Evolutionary conservation across 2,888 invertebrate genomes (phyloP).

Genomic region (Oxyteleia sp.): DNA sequence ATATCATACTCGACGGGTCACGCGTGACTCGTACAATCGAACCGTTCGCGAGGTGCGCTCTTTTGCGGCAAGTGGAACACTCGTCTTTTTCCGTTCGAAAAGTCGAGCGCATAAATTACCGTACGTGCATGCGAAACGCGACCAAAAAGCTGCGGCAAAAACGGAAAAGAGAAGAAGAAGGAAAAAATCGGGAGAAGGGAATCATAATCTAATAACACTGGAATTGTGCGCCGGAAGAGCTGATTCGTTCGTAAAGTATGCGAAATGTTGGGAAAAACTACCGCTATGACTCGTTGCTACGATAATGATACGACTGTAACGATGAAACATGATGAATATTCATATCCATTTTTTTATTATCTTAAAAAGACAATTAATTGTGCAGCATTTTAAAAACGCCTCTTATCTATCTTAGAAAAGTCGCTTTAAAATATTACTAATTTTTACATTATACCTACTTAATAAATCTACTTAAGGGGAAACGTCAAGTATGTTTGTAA

Average conservation of each 20-base stretch:
- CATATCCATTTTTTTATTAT: no score
- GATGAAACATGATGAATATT: neutral
- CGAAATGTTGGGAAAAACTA: constrained; percentile 17
- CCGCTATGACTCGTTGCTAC: neutral
- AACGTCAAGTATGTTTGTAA: no score
- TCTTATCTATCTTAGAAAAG: no score
- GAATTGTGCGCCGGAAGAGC: constrained; percentile 42
- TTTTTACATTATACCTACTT: no score
- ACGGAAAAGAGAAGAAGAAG: constrained; percentile 23
- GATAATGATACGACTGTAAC: neutral
- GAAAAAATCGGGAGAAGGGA: constrained; percentile 34
- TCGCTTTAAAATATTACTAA: no score
- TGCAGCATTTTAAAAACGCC: no score
- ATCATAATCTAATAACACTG: constrained; percentile 65
- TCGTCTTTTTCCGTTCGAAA: constrained; percentile 65
- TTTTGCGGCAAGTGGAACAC: constrained; percentile 53
- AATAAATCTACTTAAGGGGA: no score
- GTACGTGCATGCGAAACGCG: constrained; percentile 62
- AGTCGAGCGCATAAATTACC: constrained; percentile 68
- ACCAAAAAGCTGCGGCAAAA: constrained; percentile 34
- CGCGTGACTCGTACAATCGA: constrained; percentile 57
- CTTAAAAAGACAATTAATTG: no score
- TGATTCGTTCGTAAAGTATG: constrained; percentile 50
- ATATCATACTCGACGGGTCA: constrained; percentile 37
- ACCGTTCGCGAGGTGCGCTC: constrained; percentile 25